Evolutionary conservation across 2,113 vertebrate genomes (phyloP), one percentile per base, ranked within the genome.

Genomic region (Labeo catla): DNA sequence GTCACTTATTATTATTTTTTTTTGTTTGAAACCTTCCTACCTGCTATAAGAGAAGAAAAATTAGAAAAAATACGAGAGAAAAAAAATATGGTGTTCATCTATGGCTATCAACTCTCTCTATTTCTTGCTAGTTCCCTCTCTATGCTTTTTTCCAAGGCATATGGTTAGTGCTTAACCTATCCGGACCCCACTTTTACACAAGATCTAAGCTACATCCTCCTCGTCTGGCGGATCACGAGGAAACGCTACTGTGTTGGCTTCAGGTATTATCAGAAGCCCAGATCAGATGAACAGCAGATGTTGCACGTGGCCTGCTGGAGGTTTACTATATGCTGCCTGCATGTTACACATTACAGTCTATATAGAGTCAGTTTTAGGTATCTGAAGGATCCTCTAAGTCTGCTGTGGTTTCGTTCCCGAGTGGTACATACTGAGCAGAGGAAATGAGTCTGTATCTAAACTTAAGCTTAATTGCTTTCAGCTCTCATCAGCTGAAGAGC

Each of bases 231-330:
- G 77, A 36, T 70, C 21, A 83, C 12, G 28, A 50, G 28, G 34
- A 73, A 45, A 45, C 0, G 92, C 92, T 93, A 94, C 93, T 92
- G 93, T 94, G 87, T 87, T 91, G 91, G 90, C 91, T 85, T 59
- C 16, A 88, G 79, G 34, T 86, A 91, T 87, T 88, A 90, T 92
- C 90, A 90, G 91, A 92, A 92, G 88, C 86, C 76, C 79, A 83
- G 21, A 0, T 77, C 76, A 93, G 93, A 95, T 92, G 88, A 93
- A 85, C 90, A 90, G 73, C 93, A 94, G 93, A 95, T 95, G 94
- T 87, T 73, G 88, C 84, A 81, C 61, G 23, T 65, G 61, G 34
- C 81, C 54, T 87, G 88, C 88, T 89, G 84, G 72, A 89, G 81
- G 70, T 85, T 88, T 84, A 89, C 87, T 83, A 89, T 86, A 88